Percentiles rank a stretch among this genome's conserved stretches.
Evolutionary conservation across 2,888 invertebrate genomes (phyloP).

Genomic region (Melanostoma scalare): DNA sequence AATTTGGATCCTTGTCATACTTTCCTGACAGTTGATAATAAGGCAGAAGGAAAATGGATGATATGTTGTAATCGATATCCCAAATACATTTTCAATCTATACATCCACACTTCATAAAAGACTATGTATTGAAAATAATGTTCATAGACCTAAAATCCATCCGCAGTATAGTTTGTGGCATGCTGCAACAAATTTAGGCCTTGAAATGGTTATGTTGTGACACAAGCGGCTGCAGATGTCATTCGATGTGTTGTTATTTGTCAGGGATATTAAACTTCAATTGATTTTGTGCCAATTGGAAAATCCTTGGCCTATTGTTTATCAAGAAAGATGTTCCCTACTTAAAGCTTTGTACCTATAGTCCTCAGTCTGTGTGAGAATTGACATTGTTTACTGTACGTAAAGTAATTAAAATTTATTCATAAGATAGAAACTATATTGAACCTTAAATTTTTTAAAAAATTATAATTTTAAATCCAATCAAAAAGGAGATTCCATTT

Average conservation of each 20-base stretch:
- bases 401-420: neutral
- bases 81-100: too few species aligned
- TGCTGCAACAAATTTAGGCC: conserved; percentile 13
- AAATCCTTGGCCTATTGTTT: neutral
- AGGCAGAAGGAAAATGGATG: too few species aligned
- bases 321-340: too few species aligned
- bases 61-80: too few species aligned
- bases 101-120: too few species aligned
- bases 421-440: neutral
- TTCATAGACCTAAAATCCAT: neutral
- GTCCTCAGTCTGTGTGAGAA: neutral
- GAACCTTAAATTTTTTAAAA: neutral
- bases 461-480: too few species aligned
- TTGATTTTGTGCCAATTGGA: conserved; percentile 49
- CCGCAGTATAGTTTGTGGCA: conserved; percentile 1
- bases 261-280: conserved; percentile 50
- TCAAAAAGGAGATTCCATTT: too few species aligned
- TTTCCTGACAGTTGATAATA: too few species aligned
- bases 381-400: too few species aligned
- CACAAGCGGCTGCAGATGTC: conserved; percentile 34
- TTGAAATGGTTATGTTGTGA: conserved; percentile 23
- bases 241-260: conserved; percentile 41
- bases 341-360: neutral
- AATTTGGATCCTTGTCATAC: too few species aligned
- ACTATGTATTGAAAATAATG: too few species aligned